Evolutionary conservation across 2,113 vertebrate species (phyloP), one percentile per base, ranked within the genome.

Genomic region (Dipodomys spectabilis): DNA sequence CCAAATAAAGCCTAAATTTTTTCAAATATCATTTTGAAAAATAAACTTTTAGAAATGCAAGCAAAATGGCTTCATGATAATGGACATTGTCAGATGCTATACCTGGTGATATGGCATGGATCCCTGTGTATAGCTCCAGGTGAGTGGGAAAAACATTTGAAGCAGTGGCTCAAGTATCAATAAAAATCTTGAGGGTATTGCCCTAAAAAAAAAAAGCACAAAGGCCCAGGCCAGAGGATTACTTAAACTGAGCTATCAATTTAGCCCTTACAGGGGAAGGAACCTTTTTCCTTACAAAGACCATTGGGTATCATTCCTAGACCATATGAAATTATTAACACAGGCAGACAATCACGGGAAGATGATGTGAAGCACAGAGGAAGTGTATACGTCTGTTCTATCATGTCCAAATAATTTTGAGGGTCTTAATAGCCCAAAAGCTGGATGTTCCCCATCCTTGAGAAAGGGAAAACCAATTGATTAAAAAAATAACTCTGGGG

Each of bases 11-110:
- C 53, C 25, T 18, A 32, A 6, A 88, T 44, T 32, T 81, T 79
- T 86, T 84, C 86, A 88, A 88, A 74, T 30, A 71, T 74, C 80
- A 93, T 87, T 93, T 83, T 77, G 20, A 93, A 95, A 92, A 90
- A 62, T 13, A 92, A 93, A 78, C 16, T 73, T 82, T 81, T 86
- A 60, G 39, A 73, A 92, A 86, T 94, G 44, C 12, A 18, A 77
- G 45, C 45, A 72, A 53, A 82, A n/a, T 78, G 39, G 39, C 49
- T 84, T 88, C 53, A 57, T 57, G 53, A 57, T 57, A 57, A 57
- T 77, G 45, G 28, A 57, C 39, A 23, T 9, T 53, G 15, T 53
- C 83, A 64, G 32, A 45, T 53, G 18, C 64, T 18, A 75, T 28
- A 30, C 15, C 19, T 45, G 74, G 74, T 74, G 71, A 3, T 44